Evolutionary conservation across 2,797 vertebrate genomes (phyloP).

Genomic region (Cynopterus sphinx): DNA sequence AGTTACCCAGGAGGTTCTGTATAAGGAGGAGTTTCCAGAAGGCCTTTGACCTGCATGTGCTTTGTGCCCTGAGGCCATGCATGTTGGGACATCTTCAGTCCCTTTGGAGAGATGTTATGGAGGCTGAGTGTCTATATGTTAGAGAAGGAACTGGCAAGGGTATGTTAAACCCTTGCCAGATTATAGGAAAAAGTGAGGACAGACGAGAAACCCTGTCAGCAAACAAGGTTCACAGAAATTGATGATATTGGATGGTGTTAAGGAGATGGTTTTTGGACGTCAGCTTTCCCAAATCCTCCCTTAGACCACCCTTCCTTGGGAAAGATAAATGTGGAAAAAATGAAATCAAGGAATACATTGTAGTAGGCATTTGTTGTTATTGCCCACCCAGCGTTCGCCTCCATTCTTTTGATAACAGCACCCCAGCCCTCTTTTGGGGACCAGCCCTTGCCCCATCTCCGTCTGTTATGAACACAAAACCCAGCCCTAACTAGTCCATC

Average conservation of each 20-base stretch:
- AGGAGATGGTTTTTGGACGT: not conserved
- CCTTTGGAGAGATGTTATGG: not conserved
- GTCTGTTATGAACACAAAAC: not conserved
- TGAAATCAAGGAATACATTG: not conserved
- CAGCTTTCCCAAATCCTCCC: not conserved
- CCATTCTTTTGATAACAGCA: not conserved
- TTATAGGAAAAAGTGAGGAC: not conserved
- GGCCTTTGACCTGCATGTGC: not conserved
- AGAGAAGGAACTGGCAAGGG: not conserved
- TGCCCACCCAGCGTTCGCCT: not conserved
- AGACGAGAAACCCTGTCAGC: not conserved
- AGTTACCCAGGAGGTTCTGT: not conserved
- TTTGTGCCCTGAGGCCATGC: not conserved
- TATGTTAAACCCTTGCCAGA: not conserved
- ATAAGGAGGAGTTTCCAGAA: not conserved
- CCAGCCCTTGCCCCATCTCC: not conserved
- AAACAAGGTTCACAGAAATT: not conserved
- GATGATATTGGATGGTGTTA: not conserved
- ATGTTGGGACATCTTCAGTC: no score
- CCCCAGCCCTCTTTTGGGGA: not conserved
- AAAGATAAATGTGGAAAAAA: not conserved
- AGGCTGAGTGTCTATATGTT: not conserved
- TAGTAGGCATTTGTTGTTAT: not conserved
- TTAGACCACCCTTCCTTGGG: not conserved
- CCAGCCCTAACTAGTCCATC: not conserved